Percentiles rank a stretch among this genome's conserved stretches.
phyloP scores from a whole-genome alignment of 2,113 vertebrate genomes.

The Ptychochromis oligacanthus region DNA sequence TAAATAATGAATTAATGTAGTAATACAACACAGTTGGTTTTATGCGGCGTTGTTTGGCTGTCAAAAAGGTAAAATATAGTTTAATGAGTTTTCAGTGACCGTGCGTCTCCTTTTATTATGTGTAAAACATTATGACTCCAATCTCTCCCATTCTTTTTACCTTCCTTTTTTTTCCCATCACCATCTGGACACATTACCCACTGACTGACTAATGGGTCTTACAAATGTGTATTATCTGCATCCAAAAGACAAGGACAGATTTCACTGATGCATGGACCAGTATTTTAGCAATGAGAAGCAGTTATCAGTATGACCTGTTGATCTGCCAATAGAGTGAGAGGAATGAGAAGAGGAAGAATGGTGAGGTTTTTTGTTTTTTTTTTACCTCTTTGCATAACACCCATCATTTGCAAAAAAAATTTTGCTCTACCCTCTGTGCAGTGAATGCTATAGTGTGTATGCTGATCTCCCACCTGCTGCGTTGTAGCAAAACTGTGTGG shows the following conservation, averaged over 20 bases:
- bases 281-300: slow-evolving; percentile 28
- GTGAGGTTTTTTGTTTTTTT: not conserved
- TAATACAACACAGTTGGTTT: too few species aligned
- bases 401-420: not conserved
- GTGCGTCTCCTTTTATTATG: not conserved
- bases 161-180: slow-evolving; percentile 46
- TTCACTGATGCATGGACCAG: slow-evolving; percentile 27
- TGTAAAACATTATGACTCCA: slow-evolving; percentile 26
- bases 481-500: not conserved
- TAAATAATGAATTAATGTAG: too few species aligned
- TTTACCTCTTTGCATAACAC: not conserved
- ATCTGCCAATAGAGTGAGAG: slow-evolving; percentile 30
- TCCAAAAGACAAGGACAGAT: slow-evolving; percentile 61
- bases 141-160: slow-evolving; percentile 40
- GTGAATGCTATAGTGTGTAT: slow-evolving; percentile 14
- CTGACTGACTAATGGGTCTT: slow-evolving; percentile 71
- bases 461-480: slow-evolving; percentile 13
- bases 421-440: slow-evolving; percentile 6
- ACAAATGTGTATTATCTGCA: slow-evolving; percentile 72
- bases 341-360: not conserved
- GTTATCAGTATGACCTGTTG: slow-evolving; percentile 47
- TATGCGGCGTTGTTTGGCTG: too few species aligned
- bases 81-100: not conserved
- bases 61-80: too few species aligned
- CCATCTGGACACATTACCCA: slow-evolving; percentile 66